These are phyloP conservation scores for Iselma pallidipennis DNA, from an alignment of 2,888 invertebrate genomes.

Conservation along the genomic window DNA sequence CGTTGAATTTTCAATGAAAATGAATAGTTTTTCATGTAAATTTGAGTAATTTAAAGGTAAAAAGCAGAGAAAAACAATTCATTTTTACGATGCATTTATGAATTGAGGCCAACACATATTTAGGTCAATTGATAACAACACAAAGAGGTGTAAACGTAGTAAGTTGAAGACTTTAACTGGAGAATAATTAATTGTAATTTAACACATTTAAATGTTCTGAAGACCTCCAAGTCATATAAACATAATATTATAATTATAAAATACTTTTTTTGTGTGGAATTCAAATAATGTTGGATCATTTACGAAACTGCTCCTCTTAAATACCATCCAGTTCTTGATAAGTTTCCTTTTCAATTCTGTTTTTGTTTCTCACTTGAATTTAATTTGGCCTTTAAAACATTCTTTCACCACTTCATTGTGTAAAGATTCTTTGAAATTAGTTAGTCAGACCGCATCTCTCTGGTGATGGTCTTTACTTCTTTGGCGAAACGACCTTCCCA, in stretches of 20 bases:
- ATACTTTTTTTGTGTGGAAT: no score
- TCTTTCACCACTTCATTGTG: neutral
- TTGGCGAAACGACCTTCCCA: neutral
- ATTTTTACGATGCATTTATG: neutral
- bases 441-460: neutral
- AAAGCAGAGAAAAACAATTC: neutral
- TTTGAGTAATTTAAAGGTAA: neutral
- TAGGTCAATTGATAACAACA: neutral
- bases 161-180: neutral
- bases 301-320: neutral
- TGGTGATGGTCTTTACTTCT: neutral
- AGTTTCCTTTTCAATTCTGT: neutral
- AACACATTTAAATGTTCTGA: neutral
- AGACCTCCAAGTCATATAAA: neutral
- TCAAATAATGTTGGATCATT: neutral
- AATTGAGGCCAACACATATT: neutral
- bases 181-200: neutral
- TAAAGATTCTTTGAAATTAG: neutral
- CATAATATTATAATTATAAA: neutral
- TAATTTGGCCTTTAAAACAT: neutral
- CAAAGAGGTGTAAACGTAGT: neutral
- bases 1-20: no score
- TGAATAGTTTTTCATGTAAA: neutral
- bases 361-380: neutral
- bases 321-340: neutral